These are phyloP conservation scores for Pachypsylla venusta DNA, from an alignment of 1,140 invertebrate genomes.

Conservation along the genomic window DNA sequence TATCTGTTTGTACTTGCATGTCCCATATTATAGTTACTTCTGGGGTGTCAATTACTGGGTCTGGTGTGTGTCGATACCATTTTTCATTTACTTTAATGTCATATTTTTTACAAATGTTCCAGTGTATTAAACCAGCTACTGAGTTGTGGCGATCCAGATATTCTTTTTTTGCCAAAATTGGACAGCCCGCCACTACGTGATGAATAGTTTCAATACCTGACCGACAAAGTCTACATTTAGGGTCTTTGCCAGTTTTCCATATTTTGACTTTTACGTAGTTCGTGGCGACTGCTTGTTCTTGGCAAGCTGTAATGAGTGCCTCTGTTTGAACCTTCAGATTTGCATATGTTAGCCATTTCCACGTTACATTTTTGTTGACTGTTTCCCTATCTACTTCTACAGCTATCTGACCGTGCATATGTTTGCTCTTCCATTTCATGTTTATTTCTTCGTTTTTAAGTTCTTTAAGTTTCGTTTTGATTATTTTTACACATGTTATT, in stretches of 20 bases:
- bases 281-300: slow-evolving; percentile 7
- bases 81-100: background rate
- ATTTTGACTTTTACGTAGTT: slow-evolving; percentile 2
- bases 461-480: slow-evolving; percentile 1
- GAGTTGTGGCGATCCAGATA: background rate
- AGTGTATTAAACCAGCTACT: background rate
- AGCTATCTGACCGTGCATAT: background rate
- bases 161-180: background rate
- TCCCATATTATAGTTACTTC: slow-evolving; percentile 1
- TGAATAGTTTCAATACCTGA: background rate
- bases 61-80: background rate
- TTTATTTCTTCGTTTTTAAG: background rate
- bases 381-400: background rate
- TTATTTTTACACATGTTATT: background rate
- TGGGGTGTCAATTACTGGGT: background rate
- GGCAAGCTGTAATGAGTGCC: background rate
- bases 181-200: background rate
- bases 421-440: background rate
- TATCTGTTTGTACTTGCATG: background rate
- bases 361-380: background rate
- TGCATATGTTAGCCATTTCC: background rate
- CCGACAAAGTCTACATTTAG: background rate
- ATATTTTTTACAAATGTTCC: background rate
- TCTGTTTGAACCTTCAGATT: background rate
- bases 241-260: background rate